Evolutionary conservation across 1,140 invertebrate genomes (phyloP).

Genomic region (Papilio aristodemus): DNA sequence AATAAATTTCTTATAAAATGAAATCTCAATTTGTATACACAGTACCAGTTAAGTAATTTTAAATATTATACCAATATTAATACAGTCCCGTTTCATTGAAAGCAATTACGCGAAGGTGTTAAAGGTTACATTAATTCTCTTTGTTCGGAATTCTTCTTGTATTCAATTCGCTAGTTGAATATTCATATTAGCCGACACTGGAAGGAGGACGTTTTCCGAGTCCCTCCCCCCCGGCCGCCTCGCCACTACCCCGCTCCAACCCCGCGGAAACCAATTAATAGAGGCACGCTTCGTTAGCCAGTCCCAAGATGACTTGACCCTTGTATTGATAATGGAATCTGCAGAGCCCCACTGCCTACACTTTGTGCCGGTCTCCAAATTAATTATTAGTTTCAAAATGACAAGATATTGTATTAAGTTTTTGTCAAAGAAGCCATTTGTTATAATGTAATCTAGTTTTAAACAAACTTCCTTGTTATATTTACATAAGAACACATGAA

Average conservation of each 20-base stretch:
- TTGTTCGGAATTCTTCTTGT: slow-evolving; percentile 54
- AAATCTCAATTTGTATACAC: not conserved
- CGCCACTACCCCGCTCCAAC: not conserved
- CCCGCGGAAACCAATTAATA: slow-evolving; percentile 62
- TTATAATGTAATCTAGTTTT: not conserved
- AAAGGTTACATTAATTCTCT: slow-evolving; percentile 66
- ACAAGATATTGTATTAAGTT: not conserved
- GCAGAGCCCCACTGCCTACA: slow-evolving; percentile 26
- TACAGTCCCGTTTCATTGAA: slow-evolving; percentile 51
- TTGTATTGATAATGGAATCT: slow-evolving; percentile 49
- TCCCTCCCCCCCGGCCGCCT: slow-evolving; percentile 32
- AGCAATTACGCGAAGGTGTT: slow-evolving; percentile 60
- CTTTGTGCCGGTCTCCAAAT: slow-evolving; percentile 6
- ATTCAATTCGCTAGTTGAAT: slow-evolving; percentile 66
- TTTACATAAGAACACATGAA: too few species aligned
- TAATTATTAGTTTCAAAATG: slow-evolving; percentile 20
- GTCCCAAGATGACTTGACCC: slow-evolving; percentile 56
- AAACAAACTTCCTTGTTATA: too few species aligned
- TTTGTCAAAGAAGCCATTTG: not conserved
- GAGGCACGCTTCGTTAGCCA: slow-evolving; percentile 59
- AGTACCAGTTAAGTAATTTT: not conserved
- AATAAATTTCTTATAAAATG: not conserved
- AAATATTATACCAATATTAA: slow-evolving; percentile 16
- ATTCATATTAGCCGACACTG: slow-evolving; percentile 62
- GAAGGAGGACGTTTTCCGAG: slow-evolving; percentile 53